Evolutionary conservation across 2,113 vertebrate species (phyloP), one percentile per base, ranked within the genome.

Genomic region (Elephantulus edwardii): DNA sequence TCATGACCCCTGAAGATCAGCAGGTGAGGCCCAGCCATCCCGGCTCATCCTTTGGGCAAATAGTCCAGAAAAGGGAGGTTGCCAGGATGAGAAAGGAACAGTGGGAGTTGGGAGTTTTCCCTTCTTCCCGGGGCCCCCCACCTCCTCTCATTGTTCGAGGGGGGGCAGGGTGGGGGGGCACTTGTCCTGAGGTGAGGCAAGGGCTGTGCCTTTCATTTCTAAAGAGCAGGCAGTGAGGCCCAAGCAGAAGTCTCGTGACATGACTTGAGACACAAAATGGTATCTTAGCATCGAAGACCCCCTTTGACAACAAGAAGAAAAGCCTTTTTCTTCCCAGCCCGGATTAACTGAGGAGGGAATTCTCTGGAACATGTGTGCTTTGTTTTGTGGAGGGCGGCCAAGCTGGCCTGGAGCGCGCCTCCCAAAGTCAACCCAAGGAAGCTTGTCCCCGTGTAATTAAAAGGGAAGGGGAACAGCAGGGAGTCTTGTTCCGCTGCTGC

Each of bases 1-100:
- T 99, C 98, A 99, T 98, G 98, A 98, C 97, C 97, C 98, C 97
- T 93, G 93, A 96, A 97, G 98, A 98, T 97, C 98, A 98, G 98
- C 98, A 99, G 98, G 98, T 99, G 98, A 99, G 98, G 97, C 96
- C 95, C 96, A 96, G 97, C 96, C 97, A 96, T 94, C 96, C 95
- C 96, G 95, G 96, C 97, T 99, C 97, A 99, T 99, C 98, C 98
- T 97, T 98, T 99, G 97, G 97, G 98, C 98, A 99, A 99, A 99
- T 98, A 99, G 97, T 97, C 91, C 97, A 95, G 95, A 98, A 97
- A 97, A 94, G 89, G 42, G 74, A 96, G 56, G 98, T 98, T 98
- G 98, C 98, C 98, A 97, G 98, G 98, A 98, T 98, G 98, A 95
- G 90, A 96, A 94, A 96, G 90, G 40, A 93, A 98, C 98, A 98